Percentiles rank a stretch among this genome's conserved stretches.
These are phyloP conservation scores for Bubalus kerabau DNA, from an alignment of 2,113 vertebrate genomes.

Conservation along the genomic window DNA sequence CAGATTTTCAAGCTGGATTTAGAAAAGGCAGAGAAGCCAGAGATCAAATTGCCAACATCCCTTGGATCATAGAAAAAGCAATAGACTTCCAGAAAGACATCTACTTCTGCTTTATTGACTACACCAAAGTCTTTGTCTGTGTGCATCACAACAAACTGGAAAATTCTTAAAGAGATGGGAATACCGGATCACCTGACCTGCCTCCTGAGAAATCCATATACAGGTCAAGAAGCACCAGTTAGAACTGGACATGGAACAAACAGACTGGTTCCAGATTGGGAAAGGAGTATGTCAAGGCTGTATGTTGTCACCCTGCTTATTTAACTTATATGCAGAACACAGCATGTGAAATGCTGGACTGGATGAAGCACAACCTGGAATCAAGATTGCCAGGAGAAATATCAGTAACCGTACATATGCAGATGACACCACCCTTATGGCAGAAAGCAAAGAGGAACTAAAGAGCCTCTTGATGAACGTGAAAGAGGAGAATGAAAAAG, in stretches of 20 bases:
- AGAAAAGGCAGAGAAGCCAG: neutral
- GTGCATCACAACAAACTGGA: neutral
- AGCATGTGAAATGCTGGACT: neutral
- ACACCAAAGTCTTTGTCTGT: neutral
- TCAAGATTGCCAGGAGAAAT: neutral
- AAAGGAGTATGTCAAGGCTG: neutral
- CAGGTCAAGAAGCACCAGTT: neutral
- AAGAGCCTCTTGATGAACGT: neutral
- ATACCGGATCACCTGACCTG: neutral
- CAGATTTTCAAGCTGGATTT: neutral
- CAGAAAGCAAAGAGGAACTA: neutral
- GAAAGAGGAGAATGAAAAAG: neutral
- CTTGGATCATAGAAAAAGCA: neutral
- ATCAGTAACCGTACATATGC: neutral
- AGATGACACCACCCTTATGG: neutral
- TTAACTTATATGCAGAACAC: neutral
- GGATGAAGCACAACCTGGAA: neutral
- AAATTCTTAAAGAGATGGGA: neutral
- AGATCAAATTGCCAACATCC: neutral
- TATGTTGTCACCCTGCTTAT: neutral
- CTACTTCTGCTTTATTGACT: neutral
- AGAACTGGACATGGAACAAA: neutral
- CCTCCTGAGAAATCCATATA: neutral
- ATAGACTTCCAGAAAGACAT: neutral
- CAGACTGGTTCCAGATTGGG: neutral